These are phyloP conservation scores for Ellobius talpinus DNA, from an alignment of 2,113 vertebrate genomes.

Conservation along the genomic window DNA sequence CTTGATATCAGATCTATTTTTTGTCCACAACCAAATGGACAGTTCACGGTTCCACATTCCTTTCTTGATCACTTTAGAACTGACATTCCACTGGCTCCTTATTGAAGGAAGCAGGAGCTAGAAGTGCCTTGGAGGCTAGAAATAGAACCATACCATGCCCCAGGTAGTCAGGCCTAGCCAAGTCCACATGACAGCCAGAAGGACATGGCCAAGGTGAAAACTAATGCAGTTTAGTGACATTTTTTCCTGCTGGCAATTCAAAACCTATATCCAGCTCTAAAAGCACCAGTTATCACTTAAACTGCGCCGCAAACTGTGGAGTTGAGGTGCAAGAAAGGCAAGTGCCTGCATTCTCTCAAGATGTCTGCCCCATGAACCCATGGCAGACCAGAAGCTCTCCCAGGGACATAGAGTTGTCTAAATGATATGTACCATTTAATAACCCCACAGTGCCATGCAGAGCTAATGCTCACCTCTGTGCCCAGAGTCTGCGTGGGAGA, in stretches of 20 bases:
- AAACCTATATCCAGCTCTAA: neutral
- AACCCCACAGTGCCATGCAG: neutral
- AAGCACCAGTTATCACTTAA: neutral
- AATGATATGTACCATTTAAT: neutral
- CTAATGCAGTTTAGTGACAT: neutral
- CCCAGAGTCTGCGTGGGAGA: neutral
- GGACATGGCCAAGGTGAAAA: neutral
- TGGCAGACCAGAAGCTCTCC: neutral
- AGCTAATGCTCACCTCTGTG: neutral
- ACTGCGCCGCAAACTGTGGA: neutral
- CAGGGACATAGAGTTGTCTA: neutral
- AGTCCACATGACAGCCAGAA: neutral
- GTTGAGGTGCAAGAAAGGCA: neutral
- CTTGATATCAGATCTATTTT: slow-evolving; percentile 41
- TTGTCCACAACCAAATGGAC: slow-evolving; percentile 15
- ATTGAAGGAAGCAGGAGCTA: neutral
- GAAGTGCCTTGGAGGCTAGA: neutral
- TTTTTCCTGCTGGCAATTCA: slow-evolving; percentile 2
- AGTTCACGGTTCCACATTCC: slow-evolving; percentile 37
- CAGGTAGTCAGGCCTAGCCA: neutral
- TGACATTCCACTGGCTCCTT: slow-evolving; percentile 24
- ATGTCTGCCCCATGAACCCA: neutral
- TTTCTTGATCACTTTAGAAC: slow-evolving; percentile 41
- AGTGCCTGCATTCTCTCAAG: neutral
- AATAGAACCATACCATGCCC: slow-evolving; percentile 31